phyloP scores from a whole-genome alignment of 2,113 vertebrate species.

The Chlamydotis undulata region DNA sequence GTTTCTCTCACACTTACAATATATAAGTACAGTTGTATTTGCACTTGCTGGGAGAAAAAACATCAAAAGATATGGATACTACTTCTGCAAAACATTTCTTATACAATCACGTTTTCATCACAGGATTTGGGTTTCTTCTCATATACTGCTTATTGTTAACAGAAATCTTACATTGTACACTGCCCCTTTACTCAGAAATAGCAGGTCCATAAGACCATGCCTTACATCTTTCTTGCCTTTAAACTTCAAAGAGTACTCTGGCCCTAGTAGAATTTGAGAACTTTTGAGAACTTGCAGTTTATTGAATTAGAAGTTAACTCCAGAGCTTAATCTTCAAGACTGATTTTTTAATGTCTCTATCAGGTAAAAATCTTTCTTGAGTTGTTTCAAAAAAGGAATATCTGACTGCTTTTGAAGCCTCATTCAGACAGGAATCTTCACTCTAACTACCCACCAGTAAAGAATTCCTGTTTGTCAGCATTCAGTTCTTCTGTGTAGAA shows the following conservation, averaged over 20 bases:
- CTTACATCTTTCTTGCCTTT: not conserved
- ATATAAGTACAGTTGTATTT: not conserved
- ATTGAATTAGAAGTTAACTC: not conserved
- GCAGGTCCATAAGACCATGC: accelerated
- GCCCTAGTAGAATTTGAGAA: not conserved
- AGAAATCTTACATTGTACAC: not conserved
- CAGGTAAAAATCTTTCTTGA: not conserved
- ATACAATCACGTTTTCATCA: not conserved
- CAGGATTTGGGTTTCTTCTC: not conserved
- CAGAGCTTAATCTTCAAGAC: not conserved
- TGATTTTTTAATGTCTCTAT: not conserved
- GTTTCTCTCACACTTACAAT: not conserved
- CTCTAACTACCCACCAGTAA: not conserved
- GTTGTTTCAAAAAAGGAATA: not conserved
- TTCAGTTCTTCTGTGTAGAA: not conserved
- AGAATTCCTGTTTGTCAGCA: not conserved
- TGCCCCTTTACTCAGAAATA: not conserved
- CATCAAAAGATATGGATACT: not conserved
- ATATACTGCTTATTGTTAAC: not conserved
- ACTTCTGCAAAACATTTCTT: not conserved
- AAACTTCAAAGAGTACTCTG: not conserved
- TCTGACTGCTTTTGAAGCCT: not conserved
- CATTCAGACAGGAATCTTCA: not conserved
- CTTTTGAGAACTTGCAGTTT: not conserved
- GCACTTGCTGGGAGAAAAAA: not conserved